Base-by-base conservation (phyloP, 2,888 invertebrate species). In the Lithophane ornitopus region DNA sequence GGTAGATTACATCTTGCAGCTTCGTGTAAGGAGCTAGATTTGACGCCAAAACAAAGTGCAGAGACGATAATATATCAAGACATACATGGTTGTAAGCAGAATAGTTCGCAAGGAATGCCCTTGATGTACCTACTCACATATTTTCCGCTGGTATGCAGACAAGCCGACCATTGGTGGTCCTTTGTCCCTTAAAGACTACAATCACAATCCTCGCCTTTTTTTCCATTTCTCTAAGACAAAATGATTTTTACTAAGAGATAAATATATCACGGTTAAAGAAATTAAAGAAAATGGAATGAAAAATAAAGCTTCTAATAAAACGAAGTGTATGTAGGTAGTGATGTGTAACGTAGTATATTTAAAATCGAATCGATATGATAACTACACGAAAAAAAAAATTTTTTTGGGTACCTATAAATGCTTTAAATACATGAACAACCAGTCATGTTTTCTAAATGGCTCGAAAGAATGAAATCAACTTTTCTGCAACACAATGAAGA, bases 11-110 rank as follows among this genome's bases (percentile, higher is more conserved):
- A 66, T 83, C 80, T 62, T 49, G 49, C 78, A 44, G n/a, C 28
- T 44, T 78, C 67, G 44, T 63, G 44, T 70, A 81, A 74, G 74
- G 74, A 80, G 63, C 34, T 80, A 80, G 80, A 74, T 84, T 81
- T 81, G 84, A 84, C 58, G 65, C 80, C 65, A 52, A 70, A 74
- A 74, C 84, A 73, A 80, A 80, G 65, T 69, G 28, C 26, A 22
- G 49, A 41, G 39, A 9, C 65, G 65, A 74, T 80, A 84, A 84
- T 81, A 81, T 80, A 84, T 84, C 74, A 80, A 80, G 84, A 80
- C 84, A 22, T 80, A 84, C 66, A 81, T 74, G 81, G 85, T 19
- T 58, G 59, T 46, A 52, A 56, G 39, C 56, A 74, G 66, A 81
- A 81, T 74, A 19, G 52, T 81, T 74, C 41, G 28, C 14, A 8